Base-by-base conservation (phyloP, 2,888 invertebrate genomes). In the Geophilus truncorum region DNA sequence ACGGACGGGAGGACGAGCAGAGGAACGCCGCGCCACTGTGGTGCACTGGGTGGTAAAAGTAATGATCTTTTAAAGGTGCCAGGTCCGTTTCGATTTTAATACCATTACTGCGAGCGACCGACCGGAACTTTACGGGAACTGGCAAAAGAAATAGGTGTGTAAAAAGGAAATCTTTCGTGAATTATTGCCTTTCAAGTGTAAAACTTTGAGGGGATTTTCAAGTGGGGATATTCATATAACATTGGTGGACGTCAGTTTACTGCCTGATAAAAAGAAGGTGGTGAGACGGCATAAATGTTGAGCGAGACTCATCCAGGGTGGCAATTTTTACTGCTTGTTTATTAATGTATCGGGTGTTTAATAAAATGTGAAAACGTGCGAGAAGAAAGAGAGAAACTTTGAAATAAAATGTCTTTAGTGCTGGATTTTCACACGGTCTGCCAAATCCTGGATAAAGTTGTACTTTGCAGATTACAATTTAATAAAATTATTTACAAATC, bases 1-100 rank as follows among this genome's bases (percentile, higher is more conserved):
- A 79, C 28, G 28, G 28, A 75, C 75, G 75, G 45, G 45, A 45
- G 45, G 45, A 45, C 45, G 45, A 45, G 45, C n/a, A 45, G 45
- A 45, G 45, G 45, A 45, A 18, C 18, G 45, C 45, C 45, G 45
- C 45, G 45, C 45, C 45, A 45, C 45, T 45, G 45, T 45, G 45
- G 45, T 45, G 45, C 45, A 45, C 45, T 45, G 45, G 45, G 75
- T 75, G 75, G 28, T 30, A 75, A 32, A 75, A 75, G 75, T 75
- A 75, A 75, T 75, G 75, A 75, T 75, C 75, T 75, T 75, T 75
- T 75, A 75, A 75, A 75, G 75, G 75, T 28, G 32, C 28, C 45
- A 45, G 45, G 45, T 45, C 45, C 45, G 45, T 45, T 45, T 45
- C 45, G 45, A 45, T 45, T 45, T 45, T 45, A 45, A 45, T 45